A percentile compares a stretch with the other conserved stretches of the same genome.
Evolutionary conservation across 2,113 vertebrate genomes (phyloP).

Genomic region (Acanthisitta chloris): DNA sequence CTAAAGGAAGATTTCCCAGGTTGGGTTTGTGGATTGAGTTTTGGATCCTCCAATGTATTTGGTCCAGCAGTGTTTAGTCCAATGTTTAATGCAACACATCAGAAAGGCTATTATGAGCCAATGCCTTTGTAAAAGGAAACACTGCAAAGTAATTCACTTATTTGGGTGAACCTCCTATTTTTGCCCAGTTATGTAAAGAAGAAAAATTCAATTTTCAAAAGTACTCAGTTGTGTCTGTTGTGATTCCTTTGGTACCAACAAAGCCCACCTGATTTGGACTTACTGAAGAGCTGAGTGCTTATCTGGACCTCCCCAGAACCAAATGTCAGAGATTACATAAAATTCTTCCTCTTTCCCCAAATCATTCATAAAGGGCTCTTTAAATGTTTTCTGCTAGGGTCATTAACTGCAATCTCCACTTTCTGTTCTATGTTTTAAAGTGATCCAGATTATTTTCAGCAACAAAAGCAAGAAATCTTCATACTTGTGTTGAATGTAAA

Average conservation of each 20-base stretch:
- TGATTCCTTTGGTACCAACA: background rate
- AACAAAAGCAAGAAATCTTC: background rate
- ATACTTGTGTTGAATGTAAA: background rate
- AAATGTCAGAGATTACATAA: background rate
- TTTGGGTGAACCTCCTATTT: background rate
- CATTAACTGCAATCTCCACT: background rate
- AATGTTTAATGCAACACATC: background rate
- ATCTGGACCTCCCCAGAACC: background rate
- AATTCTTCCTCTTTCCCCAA: background rate
- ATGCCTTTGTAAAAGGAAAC: background rate
- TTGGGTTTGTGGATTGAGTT: background rate
- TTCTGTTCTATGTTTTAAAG: background rate
- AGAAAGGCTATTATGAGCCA: fast-evolving
- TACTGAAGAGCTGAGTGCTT: background rate
- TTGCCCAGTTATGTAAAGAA: background rate
- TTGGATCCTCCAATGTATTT: background rate
- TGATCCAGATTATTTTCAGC: background rate
- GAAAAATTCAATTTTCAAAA: background rate
- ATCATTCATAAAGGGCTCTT: background rate
- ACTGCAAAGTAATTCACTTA: background rate
- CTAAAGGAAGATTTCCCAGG: background rate
- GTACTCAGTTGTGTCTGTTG: background rate
- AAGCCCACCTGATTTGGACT: background rate
- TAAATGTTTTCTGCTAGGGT: background rate
- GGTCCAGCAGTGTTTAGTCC: background rate